These are phyloP conservation scores for Tautogolabrus adspersus DNA, from an alignment of 2,113 vertebrate genomes.

Conservation along the genomic window DNA sequence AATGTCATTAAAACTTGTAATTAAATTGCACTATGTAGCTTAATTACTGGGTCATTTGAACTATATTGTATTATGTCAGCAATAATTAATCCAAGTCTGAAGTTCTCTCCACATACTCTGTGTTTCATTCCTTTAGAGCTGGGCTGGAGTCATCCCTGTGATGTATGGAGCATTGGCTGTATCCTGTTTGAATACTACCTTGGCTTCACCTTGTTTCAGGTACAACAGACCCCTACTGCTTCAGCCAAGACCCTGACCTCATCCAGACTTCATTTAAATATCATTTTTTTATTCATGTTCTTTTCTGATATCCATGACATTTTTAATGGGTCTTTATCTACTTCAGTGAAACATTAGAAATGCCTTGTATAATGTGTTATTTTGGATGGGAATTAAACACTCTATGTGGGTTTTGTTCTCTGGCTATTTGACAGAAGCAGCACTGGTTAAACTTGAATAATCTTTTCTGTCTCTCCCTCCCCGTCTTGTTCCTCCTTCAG, in stretches of 20 bases:
- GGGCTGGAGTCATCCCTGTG: conserved; percentile 97
- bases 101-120: not conserved
- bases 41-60: not conserved
- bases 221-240: conserved; percentile 55
- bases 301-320: no score
- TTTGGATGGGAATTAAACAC: no score
- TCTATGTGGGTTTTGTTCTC: no score
- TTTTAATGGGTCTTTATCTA: no score
- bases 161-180: conserved; percentile 98
- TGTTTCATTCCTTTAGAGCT: conserved; percentile 84
- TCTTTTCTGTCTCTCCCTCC: not conserved
- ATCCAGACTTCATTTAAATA: not conserved
- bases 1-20: not conserved
- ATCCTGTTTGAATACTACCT: conserved; percentile 99
- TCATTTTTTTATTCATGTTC: no score
- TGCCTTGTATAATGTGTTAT: no score
- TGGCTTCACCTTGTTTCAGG: conserved; percentile 98
- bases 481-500: conserved; percentile 67
- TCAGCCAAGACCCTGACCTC: not conserved
- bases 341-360: no score
- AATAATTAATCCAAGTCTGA: not conserved
- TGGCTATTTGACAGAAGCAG: no score
- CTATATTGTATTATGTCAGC: no score
- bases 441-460: not conserved
- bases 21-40: not conserved